Evolutionary conservation across 2,797 vertebrate species (phyloP).

Genomic region (Sebastes paucispinis): DNA sequence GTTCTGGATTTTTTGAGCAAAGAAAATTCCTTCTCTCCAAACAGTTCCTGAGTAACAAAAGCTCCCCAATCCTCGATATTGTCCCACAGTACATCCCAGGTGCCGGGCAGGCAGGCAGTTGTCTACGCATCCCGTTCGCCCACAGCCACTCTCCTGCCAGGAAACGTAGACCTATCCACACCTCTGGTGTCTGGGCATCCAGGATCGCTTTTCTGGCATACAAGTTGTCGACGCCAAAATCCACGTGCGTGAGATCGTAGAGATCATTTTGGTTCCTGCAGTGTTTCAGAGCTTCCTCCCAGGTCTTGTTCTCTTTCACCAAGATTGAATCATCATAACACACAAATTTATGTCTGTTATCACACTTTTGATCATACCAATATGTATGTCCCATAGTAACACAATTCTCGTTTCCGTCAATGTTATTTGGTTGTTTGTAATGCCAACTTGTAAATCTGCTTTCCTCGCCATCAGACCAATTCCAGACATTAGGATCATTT

Average conservation of each 20-base stretch:
- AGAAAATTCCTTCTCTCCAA: constrained; percentile 11
- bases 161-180: constrained; percentile 30
- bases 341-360: not conserved
- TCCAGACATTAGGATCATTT: not conserved
- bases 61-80: not conserved
- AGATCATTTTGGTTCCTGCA: not conserved
- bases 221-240: not conserved
- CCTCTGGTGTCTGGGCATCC: not conserved
- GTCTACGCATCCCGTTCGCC: not conserved
- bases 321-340: constrained; percentile 19
- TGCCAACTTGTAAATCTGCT: not conserved
- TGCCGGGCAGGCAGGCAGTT: not conserved
- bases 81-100: constrained; percentile 14
- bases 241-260: not conserved
- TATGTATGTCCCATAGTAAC: accelerated
- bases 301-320: constrained; percentile 34
- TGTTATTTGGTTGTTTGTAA: not conserved
- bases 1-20: not conserved
- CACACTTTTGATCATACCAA: not conserved
- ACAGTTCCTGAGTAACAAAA: not conserved
- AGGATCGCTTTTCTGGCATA: not conserved
- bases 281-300: constrained; percentile 38
- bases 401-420: not conserved
- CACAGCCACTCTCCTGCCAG: constrained; percentile 34
- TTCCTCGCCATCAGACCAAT: constrained; percentile 1